A percentile compares a stretch with the other conserved stretches of the same genome.
Evolutionary conservation across 2,113 vertebrate species (phyloP).

Genomic region (Labeo catla): DNA sequence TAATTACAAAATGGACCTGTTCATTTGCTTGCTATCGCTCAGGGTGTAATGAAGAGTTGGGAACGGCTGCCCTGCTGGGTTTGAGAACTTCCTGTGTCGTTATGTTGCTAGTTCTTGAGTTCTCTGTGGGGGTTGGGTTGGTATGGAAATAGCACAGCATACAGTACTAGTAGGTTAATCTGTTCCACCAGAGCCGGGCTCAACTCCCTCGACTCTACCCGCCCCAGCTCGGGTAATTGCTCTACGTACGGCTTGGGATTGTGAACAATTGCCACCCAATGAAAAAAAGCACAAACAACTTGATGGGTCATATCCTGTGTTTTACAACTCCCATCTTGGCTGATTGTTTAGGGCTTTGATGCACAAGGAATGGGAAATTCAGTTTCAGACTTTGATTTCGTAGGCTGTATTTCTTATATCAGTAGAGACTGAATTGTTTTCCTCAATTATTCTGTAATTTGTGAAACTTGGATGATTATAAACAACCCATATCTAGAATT

Average conservation of each 20-base stretch:
- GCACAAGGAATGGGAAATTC: not conserved
- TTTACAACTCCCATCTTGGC: not conserved
- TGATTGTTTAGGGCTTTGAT: not conserved
- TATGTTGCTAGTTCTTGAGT: slow-evolving; percentile 59
- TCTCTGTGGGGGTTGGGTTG: slow-evolving; percentile 34
- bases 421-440: not conserved
- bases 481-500: not conserved
- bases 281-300: slow-evolving; percentile 28
- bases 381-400: not conserved
- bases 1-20: slow-evolving; percentile 68
- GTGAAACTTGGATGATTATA: not conserved
- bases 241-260: not conserved
- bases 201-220: slow-evolving; percentile 51
- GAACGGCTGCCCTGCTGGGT: slow-evolving; percentile 49
- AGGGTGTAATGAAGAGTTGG: slow-evolving; percentile 62
- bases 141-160: slow-evolving; percentile 39
- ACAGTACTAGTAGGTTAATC: slow-evolving; percentile 64
- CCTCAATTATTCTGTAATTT: not conserved
- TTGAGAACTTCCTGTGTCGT: slow-evolving; percentile 33
- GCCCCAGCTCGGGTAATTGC: slow-evolving; percentile 21
- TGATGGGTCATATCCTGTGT: slow-evolving; percentile 25
- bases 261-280: slow-evolving; percentile 52
- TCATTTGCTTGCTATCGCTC: slow-evolving; percentile 39
- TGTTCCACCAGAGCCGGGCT: slow-evolving; percentile 61
- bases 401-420: not conserved